Evolutionary conservation across 2,113 vertebrate species (phyloP), one percentile per base, ranked within the genome.

Genomic region (Oncorhynchus gorbuscha): DNA sequence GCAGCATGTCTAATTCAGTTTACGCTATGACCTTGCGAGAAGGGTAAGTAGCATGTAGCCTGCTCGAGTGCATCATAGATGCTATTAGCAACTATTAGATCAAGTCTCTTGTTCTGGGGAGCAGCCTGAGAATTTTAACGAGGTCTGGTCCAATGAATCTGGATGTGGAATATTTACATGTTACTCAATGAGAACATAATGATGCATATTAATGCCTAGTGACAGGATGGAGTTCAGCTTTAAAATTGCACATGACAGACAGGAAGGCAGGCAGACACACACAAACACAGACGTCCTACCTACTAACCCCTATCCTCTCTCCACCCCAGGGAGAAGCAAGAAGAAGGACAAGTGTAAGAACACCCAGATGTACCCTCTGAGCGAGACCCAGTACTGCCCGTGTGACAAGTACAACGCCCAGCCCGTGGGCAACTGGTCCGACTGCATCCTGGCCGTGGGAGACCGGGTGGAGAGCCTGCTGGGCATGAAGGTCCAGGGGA

Each of bases 331-430:
- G 76, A 96, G 97, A 85, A 99, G 98, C 88, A 99, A 98, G 90
- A 98, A 98, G 88, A 98, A 93, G 69, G 97, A 99, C 74, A 97
- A 97, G 83, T 99, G 98, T 86, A 97, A 94, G 91, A 98, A 99
- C 89, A 94, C 94, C 12, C 97, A 99, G 55, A 81, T 95, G 76
- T 97, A 97, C 86, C 97, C 98, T 1, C 85, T 99, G 86, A 97
- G 94, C 1, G 98, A 99, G 92, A 99, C 96, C 28, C 97, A 99
- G 85, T 98, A 97, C 86, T 99, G 98, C 79, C 98, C 97, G 0
- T 99, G 98, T 82, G 94, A 98, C 90, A 99, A 99, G 81, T 98
- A 99, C 85, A 99, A 94, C 0, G 97, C 97, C 13, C 97, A 97
- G 88, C 95, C 98, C 0, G 95, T 99, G 90, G 97, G 98, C 12